A percentile compares a stretch with the other conserved stretches of the same genome.
These are phyloP conservation scores for Rhagologus leucostigma DNA, from an alignment of 2,113 vertebrate species.

Conservation along the genomic window DNA sequence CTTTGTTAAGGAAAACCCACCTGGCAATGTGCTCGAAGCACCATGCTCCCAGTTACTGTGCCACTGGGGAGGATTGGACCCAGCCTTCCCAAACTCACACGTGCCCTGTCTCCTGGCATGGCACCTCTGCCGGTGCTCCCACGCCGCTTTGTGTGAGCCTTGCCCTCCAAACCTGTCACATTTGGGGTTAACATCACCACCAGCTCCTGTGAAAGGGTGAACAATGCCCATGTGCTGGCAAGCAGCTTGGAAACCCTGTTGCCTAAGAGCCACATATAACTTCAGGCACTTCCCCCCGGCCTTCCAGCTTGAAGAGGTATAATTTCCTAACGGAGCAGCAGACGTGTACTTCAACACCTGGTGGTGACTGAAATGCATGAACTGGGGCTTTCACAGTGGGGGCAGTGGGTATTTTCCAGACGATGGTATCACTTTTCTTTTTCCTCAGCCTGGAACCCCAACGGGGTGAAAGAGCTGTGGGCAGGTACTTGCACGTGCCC, in stretches of 20 bases:
- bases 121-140: neutral
- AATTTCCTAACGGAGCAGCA: neutral
- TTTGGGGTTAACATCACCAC: neutral
- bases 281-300: neutral
- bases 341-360: neutral
- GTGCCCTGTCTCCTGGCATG: accelerated
- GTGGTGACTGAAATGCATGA: neutral
- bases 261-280: neutral
- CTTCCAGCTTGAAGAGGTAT: neutral
- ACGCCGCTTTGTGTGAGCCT: accelerated
- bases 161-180: neutral
- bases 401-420: neutral
- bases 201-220: neutral
- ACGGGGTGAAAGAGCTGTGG: accelerated
- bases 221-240: neutral
- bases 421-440: neutral
- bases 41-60: neutral
- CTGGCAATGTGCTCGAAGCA: accelerated
- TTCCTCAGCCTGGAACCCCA: neutral
- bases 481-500: accelerated
- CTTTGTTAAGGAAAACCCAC: neutral
- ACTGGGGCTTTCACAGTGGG: neutral
- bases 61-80: accelerated
- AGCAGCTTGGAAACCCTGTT: neutral
- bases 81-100: neutral